Evolutionary conservation across 2,113 vertebrate species (phyloP).

Genomic region (Hippotragus niger): DNA sequence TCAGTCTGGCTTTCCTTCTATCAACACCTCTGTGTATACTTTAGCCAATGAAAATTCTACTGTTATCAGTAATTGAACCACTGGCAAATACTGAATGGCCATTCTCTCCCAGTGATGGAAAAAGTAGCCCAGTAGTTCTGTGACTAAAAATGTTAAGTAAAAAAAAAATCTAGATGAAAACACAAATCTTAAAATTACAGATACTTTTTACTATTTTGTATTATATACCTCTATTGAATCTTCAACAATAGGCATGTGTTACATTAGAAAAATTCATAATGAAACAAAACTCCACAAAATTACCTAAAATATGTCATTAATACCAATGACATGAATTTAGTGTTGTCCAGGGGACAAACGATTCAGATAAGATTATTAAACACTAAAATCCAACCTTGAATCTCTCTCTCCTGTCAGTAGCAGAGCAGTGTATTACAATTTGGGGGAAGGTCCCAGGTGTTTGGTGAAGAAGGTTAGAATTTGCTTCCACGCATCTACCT

Average conservation of each 20-base stretch:
- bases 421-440: conserved; percentile 55
- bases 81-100: neutral
- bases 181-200: neutral
- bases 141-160: neutral
- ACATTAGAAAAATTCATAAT: conserved; percentile 6
- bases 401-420: neutral
- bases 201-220: neutral
- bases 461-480: conserved; percentile 85
- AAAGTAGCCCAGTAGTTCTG: neutral
- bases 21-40: neutral
- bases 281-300: conserved; percentile 17
- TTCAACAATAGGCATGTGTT: neutral
- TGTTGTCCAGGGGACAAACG: neutral
- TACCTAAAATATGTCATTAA: neutral
- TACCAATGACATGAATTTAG: neutral
- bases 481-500: conserved; percentile 87
- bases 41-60: neutral
- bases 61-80: neutral
- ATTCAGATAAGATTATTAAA: neutral
- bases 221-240: neutral
- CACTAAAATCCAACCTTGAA: neutral
- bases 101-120: neutral
- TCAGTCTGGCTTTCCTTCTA: neutral
- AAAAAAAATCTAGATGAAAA: neutral
- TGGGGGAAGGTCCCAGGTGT: conserved; percentile 75